Evolutionary conservation across 2,888 invertebrate genomes (phyloP), one percentile per base, ranked within the genome.

Genomic region (Microdon myrmicae): DNA sequence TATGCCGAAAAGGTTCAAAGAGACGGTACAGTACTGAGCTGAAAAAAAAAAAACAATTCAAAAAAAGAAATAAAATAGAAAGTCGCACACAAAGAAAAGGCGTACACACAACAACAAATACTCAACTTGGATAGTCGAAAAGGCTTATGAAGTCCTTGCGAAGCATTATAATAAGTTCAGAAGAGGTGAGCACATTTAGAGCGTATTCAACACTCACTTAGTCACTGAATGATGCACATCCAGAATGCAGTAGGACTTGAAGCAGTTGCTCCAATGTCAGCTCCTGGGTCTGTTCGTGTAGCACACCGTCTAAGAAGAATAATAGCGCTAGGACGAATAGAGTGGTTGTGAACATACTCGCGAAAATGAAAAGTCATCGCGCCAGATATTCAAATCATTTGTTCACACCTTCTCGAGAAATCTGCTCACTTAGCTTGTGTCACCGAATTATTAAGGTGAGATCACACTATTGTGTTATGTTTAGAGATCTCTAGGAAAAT

Each of bases 131-230:
- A 58, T 64, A 58, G 64, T 64, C 64, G 53, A 64, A 64, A 64
- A 64, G 64, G 64, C 64, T 64, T 58, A 64, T 64, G 58, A 64
- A 64, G 58, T 58, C 64, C 64, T 64, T 53, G 64, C 58, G 37
- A 64, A 47, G 64, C 58, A 64, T 64, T 58, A 64, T 64, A 64
- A 64, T 64, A 64, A 64, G 58, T 53, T 64, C 47, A 64, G 64
- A 64, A 64, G 64, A 64, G 58, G 58, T 64, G 64, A 64, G 64
- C 53, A 58, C 64, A 64, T 64, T 64, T 58, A 64, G n/a, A n/a
- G 64, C 22, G 64, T 56, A 51, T 54, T 54, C 59, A 47, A 53
- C 59, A 53, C 58, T 53, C 64, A 53, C 58, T 58, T 43, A 58
- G 45, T 47, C 51, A 64, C 58, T 58, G 58, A 58, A 58, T 51